Percentiles rank a stretch among this genome's conserved stretches.
phyloP scores from a whole-genome alignment of 2,113 vertebrate species.

The Vombatus ursinus region DNA sequence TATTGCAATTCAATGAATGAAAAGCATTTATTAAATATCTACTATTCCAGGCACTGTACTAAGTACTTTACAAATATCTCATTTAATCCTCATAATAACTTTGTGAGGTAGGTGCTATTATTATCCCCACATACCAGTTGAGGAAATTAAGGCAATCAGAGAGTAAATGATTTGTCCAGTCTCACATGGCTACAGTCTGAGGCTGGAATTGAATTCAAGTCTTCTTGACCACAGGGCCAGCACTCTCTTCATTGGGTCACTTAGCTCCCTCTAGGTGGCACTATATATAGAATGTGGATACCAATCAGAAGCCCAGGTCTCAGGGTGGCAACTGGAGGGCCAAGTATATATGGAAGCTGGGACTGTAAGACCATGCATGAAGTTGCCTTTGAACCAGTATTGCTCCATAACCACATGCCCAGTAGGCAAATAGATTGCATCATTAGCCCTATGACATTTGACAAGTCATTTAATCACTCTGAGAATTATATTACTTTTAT shows the following conservation, averaged over 20 bases:
- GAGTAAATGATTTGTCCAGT: background rate
- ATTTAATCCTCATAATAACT: background rate
- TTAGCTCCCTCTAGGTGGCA: background rate
- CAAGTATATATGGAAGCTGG: background rate
- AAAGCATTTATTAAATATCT: background rate
- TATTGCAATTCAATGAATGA: background rate
- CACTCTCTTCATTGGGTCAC: background rate
- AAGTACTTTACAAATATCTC: background rate
- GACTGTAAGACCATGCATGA: background rate
- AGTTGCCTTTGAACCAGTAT: background rate
- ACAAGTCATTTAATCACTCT: background rate
- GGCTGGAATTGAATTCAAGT: background rate
- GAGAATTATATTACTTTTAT: background rate
- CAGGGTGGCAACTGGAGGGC: background rate
- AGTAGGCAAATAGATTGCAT: background rate
- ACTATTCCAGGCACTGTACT: background rate
- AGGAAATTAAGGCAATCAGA: background rate
- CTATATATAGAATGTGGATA: background rate
- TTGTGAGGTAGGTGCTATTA: background rate
- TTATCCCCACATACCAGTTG: background rate
- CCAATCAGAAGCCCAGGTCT: background rate
- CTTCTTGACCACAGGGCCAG: background rate
- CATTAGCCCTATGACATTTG: background rate
- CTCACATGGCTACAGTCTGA: background rate
- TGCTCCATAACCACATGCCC: background rate